Conservation (phyloP, 2,888 invertebrate genomes). For the Xestobium rufovillosum region DNA sequence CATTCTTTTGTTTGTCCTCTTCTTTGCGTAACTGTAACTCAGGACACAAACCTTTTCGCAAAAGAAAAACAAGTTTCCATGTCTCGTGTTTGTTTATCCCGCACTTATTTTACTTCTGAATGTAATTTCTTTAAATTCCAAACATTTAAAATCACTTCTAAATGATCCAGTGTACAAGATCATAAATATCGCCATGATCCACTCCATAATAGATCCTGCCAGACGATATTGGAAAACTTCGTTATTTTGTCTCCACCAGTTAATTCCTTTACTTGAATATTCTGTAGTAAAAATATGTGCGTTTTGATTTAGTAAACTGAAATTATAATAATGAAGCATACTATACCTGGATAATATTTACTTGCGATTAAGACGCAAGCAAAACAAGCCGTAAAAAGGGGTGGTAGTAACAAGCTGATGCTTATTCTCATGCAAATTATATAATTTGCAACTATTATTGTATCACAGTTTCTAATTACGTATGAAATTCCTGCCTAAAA, state of each 20-base stretch:
- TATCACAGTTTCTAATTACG: background rate
- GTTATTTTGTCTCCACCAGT: background rate
- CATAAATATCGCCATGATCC: background rate
- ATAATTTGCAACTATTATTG: background rate
- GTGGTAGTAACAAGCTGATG: background rate
- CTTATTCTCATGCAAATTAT: background rate
- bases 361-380: background rate
- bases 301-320: background rate
- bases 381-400: background rate
- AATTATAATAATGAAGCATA: background rate
- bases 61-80: slow-evolving; percentile 1
- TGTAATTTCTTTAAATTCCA: background rate
- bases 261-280: background rate
- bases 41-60: too few species aligned
- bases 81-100: too few species aligned
- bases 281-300: background rate
- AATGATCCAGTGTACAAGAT: background rate
- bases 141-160: background rate
- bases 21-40: too few species aligned
- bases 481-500: slow-evolving; percentile 1
- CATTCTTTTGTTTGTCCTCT: too few species aligned
- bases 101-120: background rate
- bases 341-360: slow-evolving; percentile 1
- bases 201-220: background rate
- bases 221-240: background rate